A percentile compares a stretch with the other conserved stretches of the same genome.
Conservation (phyloP, 2,888 invertebrate genomes). For the Ethmia dodecea region DNA sequence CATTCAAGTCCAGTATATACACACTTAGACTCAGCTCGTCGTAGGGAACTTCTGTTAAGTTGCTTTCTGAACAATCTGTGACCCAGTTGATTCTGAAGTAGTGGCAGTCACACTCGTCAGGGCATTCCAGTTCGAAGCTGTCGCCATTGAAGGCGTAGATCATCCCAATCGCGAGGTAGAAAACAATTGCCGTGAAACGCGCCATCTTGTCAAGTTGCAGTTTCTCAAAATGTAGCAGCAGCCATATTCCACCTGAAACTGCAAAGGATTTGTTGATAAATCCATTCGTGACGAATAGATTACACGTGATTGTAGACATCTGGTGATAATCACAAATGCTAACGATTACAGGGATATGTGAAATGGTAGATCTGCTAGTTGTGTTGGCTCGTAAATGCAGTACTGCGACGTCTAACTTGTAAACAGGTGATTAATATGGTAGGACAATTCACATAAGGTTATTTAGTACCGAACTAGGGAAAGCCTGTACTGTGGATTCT, state of each 20-base stretch:
- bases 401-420: too few relatives aligned
- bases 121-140: constrained; percentile 82
- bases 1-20: constrained; percentile 84
- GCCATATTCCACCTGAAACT: constrained; percentile 29
- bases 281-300: constrained; percentile 11
- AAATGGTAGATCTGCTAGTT: constrained; percentile 20
- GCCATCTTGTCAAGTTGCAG: too few relatives aligned
- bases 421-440: too few relatives aligned
- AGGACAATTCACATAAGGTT: too few relatives aligned
- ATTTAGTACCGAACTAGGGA: too few relatives aligned
- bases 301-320: constrained; percentile 18
- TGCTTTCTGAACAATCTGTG: constrained; percentile 86
- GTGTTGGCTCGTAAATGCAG: too few relatives aligned
- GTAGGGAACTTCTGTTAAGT: constrained; percentile 82
- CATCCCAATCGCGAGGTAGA: constrained; percentile 36
- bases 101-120: constrained; percentile 86
- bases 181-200: constrained; percentile 37
- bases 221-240: too few relatives aligned
- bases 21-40: constrained; percentile 83
- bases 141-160: constrained; percentile 76
- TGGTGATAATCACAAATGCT: constrained; percentile 27
- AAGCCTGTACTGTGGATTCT: too few relatives aligned
- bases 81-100: constrained; percentile 88
- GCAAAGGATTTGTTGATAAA: constrained; percentile 2
- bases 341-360: constrained; percentile 25